Percentiles rank a stretch among this genome's conserved stretches.
Conservation (phyloP, 2,888 invertebrate species). For the Andrena marginata region DNA sequence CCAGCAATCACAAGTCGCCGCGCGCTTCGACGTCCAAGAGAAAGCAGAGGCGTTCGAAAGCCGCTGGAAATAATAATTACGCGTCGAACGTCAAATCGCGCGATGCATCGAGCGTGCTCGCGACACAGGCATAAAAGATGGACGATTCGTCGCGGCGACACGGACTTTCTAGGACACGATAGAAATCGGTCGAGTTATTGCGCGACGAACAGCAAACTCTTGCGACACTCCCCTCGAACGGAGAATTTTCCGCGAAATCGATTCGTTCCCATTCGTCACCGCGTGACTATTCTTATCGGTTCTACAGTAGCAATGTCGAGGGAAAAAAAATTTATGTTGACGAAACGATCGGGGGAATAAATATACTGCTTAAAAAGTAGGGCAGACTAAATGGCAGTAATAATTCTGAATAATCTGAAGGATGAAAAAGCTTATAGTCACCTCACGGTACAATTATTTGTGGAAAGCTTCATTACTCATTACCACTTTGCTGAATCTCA, state of each 20-base stretch:
- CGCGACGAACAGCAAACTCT: conserved; percentile 17
- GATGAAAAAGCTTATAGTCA: not conserved
- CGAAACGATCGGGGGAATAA: not conserved
- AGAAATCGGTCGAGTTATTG: conserved; percentile 52
- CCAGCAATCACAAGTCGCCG: conserved; percentile 1
- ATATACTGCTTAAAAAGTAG: not conserved
- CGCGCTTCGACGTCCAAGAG: conserved; percentile 20
- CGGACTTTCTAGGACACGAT: conserved; percentile 61
- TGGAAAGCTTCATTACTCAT: not conserved
- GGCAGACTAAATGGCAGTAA: not conserved
- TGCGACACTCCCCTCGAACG: conserved; percentile 3
- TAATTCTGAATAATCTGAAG: no score
- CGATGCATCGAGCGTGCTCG: conserved; percentile 24
- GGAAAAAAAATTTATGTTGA: not conserved
- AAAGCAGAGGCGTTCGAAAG: conserved; percentile 48
- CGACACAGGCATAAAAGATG: conserved; percentile 27
- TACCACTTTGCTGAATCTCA: not conserved
- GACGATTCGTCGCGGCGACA: conserved; percentile 6
- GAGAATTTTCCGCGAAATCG: conserved; percentile 17
- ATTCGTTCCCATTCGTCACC: conserved; percentile 16
- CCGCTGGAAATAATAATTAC: conserved; percentile 38
- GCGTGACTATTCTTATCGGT: not conserved
- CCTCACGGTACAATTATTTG: not conserved
- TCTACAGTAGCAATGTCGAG: not conserved
- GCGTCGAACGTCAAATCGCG: conserved; percentile 32